A percentile compares a stretch with the other conserved stretches of the same genome.
phyloP scores from a whole-genome alignment of 1,140 invertebrate species.

The Drosophila pectinifera region DNA sequence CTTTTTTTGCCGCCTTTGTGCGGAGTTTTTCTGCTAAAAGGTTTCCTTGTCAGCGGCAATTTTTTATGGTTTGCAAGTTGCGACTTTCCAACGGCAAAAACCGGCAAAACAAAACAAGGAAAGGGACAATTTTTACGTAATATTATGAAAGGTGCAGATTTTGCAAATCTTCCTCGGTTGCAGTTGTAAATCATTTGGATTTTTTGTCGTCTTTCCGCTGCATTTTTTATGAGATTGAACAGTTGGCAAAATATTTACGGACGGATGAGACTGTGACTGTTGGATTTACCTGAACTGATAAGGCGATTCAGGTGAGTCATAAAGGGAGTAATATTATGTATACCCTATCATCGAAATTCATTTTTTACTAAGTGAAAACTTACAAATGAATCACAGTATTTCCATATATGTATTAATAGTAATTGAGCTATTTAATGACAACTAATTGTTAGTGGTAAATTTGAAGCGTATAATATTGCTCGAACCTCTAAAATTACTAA shows the following conservation, averaged over 20 bases:
- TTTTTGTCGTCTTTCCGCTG: conserved; percentile 20
- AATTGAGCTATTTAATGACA: neutral
- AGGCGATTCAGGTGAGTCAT: conserved; percentile 15
- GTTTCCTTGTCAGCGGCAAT: conserved; percentile 62
- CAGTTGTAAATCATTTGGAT: conserved; percentile 66
- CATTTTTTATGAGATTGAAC: conserved; percentile 51
- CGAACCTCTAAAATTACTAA: neutral
- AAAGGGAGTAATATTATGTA: neutral
- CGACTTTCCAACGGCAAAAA: conserved; percentile 39
- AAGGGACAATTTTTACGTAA: conserved; percentile 74
- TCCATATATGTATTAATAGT: too few species aligned
- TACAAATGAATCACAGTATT: too few species aligned
- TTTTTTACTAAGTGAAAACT: neutral
- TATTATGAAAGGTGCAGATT: conserved; percentile 78
- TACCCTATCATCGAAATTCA: neutral
- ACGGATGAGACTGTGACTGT: conserved; percentile 22
- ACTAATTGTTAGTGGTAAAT: neutral
- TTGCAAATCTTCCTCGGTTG: conserved; percentile 35
- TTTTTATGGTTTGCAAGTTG: conserved; percentile 79
- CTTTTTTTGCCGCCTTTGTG: conserved; percentile 40
- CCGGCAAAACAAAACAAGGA: conserved; percentile 23
- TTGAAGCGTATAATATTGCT: neutral
- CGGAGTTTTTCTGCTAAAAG: conserved; percentile 55
- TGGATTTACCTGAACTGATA: conserved; percentile 25
- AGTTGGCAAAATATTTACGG: conserved; percentile 56